Evolutionary conservation across 2,113 vertebrate genomes (phyloP).

Genomic region (Chloropsis hardwickii): DNA sequence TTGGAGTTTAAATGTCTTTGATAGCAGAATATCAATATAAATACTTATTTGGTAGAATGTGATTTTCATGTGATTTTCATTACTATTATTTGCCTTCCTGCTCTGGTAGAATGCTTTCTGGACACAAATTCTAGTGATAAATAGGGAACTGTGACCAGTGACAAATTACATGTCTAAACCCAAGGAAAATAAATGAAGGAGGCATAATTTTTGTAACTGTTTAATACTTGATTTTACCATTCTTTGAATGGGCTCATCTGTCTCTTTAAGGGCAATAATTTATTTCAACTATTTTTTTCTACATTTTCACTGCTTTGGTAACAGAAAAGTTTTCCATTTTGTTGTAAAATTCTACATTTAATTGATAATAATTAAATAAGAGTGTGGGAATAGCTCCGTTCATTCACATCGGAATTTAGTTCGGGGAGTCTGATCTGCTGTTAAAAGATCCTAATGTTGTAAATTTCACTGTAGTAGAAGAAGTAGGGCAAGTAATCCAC

Average conservation of each 20-base stretch:
- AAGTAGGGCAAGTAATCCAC: not conserved
- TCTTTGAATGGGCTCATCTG: not conserved
- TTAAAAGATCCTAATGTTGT: not conserved
- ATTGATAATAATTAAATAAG: not conserved
- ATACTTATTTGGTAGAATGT: not conserved
- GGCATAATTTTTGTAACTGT: not conserved
- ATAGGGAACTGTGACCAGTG: not conserved
- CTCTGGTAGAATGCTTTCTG: not conserved
- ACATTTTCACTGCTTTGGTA: not conserved
- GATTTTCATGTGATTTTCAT: not conserved
- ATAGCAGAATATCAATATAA: not conserved
- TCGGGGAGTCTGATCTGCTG: not conserved
- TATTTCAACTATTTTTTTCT: not conserved
- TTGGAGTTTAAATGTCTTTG: conserved; percentile 1
- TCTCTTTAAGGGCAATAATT: not conserved
- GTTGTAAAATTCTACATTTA: not conserved
- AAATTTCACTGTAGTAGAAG: not conserved
- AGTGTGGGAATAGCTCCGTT: not conserved
- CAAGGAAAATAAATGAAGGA: not conserved
- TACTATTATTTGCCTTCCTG: not conserved
- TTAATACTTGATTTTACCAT: not conserved
- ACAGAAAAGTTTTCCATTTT: not conserved
- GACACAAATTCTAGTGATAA: not conserved
- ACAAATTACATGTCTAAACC: not conserved
- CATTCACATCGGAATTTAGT: not conserved